These are phyloP conservation scores for Odontocolon sp. DNA, from an alignment of 2,888 invertebrate species.

Conservation along the genomic window DNA sequence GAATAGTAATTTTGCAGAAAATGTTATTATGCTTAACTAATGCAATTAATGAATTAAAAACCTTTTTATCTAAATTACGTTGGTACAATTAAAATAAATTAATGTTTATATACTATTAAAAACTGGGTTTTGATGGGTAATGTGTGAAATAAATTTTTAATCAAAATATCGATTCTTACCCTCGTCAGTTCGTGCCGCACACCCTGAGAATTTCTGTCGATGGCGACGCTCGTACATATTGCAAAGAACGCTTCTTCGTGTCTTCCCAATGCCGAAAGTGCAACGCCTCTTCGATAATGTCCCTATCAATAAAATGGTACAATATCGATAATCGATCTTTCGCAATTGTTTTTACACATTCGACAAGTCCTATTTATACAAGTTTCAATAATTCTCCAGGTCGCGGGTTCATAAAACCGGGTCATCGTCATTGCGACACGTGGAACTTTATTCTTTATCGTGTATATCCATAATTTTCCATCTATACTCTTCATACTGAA, in stretches of 20 bases:
- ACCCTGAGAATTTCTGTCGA: constrained; percentile 82
- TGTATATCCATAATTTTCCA: too few relatives aligned
- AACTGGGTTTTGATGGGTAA: not conserved
- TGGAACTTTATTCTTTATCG: not conserved
- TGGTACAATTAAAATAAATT: too few relatives aligned
- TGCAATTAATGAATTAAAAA: too few relatives aligned
- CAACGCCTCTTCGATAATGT: constrained; percentile 83
- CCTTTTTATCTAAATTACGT: too few relatives aligned
- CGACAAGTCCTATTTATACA: too few relatives aligned
- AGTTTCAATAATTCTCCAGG: constrained; percentile 32
- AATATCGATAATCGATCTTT: constrained; percentile 1
- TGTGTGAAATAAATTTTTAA: not conserved
- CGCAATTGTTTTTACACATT: constrained; percentile 37
- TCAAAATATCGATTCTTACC: constrained; percentile 74
- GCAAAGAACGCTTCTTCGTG: constrained; percentile 84
- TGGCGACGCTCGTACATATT: constrained; percentile 83
- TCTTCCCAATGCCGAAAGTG: constrained; percentile 82
- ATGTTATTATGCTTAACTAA: too few relatives aligned
- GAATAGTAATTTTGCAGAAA: too few relatives aligned
- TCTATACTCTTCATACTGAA: too few relatives aligned
- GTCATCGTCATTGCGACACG: constrained; percentile 31
- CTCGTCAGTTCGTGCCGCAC: constrained; percentile 82
- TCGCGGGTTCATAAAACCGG: constrained; percentile 45
- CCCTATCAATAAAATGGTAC: constrained; percentile 79
- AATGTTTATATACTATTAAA: too few relatives aligned